Base-by-base conservation (phyloP, 2,113 vertebrate species). In the Anarrhichthys ocellatus region DNA sequence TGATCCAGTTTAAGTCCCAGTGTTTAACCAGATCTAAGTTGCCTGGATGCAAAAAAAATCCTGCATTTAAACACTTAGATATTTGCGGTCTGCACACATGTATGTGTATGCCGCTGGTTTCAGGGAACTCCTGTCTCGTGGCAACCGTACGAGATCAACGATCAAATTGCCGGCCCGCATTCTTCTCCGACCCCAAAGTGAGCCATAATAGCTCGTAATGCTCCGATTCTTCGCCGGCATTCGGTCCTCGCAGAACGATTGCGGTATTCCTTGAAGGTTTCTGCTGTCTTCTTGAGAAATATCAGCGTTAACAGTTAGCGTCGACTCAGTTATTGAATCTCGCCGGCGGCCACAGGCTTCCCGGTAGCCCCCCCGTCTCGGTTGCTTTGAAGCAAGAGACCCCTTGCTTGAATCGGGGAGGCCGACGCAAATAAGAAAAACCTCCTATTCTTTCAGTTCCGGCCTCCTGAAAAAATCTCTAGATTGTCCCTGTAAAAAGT, bases 31-130 rank as follows among this genome's bases (percentile, higher is more conserved):
- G 69, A 75, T 67, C 62, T 32, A n/a, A 73, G 50, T 54, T 48
- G 11, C 61, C 38, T 20, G 32, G 38, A 76, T 4, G 3, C 20
- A 63, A 42, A 69, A 72, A 73, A 36, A 48, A 48, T 5, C 5
- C 42, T 46, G 38, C 83, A 76, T 72, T 78, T 73, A 63, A 74
- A 58, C 24, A 46, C 63, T 84, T 34, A 58, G 36, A 85, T 64
- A 56, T 65, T 76, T 83, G 83, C 67, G 81, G 80, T 75, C 69
- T 63, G 18, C 20, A 50, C 54, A 75, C 80, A 82, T 76, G 61
- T 70, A 62, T 66, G 24, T 73, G 46, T 42, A 78, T 62, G 84
- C 44, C 24, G 68, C 79, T 71, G 78, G 32, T 80, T 86, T 76
- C 59, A 68, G 73, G 73, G 66, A 83, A 80, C 36, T 70, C 68